phyloP scores from a whole-genome alignment of 2,888 invertebrate species.

The Sarcophaga subvicina region DNA sequence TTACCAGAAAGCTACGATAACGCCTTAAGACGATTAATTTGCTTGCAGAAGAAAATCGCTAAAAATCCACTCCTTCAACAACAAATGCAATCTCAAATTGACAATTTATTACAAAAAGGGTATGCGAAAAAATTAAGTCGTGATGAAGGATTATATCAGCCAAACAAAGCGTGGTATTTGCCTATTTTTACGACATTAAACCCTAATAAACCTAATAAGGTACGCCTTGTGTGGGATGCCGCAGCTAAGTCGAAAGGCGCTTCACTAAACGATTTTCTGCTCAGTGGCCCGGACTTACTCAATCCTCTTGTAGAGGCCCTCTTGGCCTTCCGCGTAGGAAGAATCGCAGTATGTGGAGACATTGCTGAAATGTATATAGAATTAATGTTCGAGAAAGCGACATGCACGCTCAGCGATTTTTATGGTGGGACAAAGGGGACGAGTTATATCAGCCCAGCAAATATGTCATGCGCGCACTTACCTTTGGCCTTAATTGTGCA shows the following conservation, averaged over 20 bases:
- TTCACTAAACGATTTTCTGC: conserved; percentile 72
- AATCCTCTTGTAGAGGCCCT: conserved; percentile 66
- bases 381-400: too few species aligned
- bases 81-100: conserved; percentile 40
- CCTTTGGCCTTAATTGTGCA: conserved; percentile 45
- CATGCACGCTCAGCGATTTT: too few species aligned
- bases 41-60: conserved; percentile 31
- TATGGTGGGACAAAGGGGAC: too few species aligned
- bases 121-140: conserved; percentile 32
- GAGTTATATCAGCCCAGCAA: too few species aligned
- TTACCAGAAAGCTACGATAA: conserved; percentile 34
- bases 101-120: not conserved
- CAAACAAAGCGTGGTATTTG: too few species aligned
- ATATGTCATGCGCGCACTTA: conserved; percentile 29
- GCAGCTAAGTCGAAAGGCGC: conserved; percentile 72
- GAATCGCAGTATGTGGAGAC: conserved; percentile 55
- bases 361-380: conserved; percentile 54
- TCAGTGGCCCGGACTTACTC: conserved; percentile 57
- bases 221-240: conserved; percentile 75
- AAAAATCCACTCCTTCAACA: conserved; percentile 5
- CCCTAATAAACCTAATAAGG: conserved; percentile 70
- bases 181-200: conserved; percentile 42
- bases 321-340: conserved; percentile 63
- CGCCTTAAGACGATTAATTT: conserved; percentile 14
- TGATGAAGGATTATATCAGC: not conserved